phyloP scores from a whole-genome alignment of 2,888 invertebrate species.

The Lasioglossum zephyrum region DNA sequence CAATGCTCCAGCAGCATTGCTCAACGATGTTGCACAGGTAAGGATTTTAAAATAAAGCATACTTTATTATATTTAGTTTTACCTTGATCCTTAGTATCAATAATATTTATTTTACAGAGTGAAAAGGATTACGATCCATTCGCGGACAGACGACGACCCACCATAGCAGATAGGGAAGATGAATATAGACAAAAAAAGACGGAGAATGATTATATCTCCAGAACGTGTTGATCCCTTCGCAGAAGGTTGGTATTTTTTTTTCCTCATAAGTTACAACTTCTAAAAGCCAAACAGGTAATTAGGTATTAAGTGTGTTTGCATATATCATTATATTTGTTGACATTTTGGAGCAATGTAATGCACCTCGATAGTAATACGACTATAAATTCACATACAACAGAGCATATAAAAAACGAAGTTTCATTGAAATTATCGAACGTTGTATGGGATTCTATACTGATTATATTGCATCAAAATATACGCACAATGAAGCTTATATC shows the following conservation, averaged over 20 bases:
- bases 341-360: slow-evolving; percentile 56
- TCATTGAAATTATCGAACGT: neutral
- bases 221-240: slow-evolving; percentile 99
- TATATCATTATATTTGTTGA: slow-evolving; percentile 42
- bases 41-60: neutral
- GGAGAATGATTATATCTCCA: slow-evolving; percentile 97
- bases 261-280: slow-evolving; percentile 42
- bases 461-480: slow-evolving; percentile 58
- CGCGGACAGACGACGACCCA: slow-evolving; percentile 95
- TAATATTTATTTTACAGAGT: slow-evolving; percentile 85
- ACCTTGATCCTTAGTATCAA: neutral
- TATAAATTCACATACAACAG: neutral
- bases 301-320: slow-evolving; percentile 59
- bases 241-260: slow-evolving; percentile 90
- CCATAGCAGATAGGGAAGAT: slow-evolving; percentile 98
- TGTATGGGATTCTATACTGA: slow-evolving; percentile 16
- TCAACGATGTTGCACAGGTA: slow-evolving; percentile 96
- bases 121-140: slow-evolving; percentile 98
- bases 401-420: neutral
- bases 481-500: slow-evolving; percentile 50
- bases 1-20: slow-evolving; percentile 93
- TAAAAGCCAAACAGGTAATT: slow-evolving; percentile 59
- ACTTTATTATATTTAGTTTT: neutral
- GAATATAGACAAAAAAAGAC: slow-evolving; percentile 96
- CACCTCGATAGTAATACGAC: neutral